A percentile compares a stretch with the other conserved stretches of the same genome.
Conservation (phyloP, 2,113 vertebrate species). For the Cinclus mexicanus region DNA sequence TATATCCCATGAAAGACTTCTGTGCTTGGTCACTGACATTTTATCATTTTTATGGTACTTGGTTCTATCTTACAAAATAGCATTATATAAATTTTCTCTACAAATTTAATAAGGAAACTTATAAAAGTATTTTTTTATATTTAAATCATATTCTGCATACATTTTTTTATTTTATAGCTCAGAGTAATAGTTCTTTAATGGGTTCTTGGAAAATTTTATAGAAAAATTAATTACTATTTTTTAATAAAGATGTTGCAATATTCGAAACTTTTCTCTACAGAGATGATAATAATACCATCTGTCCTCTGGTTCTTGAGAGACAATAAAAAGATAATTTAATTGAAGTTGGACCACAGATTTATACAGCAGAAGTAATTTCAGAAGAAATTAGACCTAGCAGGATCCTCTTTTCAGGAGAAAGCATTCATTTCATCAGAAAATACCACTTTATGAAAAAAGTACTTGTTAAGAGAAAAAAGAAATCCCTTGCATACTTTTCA, state of each 20-base stretch:
- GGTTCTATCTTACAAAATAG: neutral
- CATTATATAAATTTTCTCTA: neutral
- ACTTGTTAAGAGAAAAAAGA: neutral
- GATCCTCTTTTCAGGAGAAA: constrained; percentile 6
- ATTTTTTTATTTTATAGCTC: neutral
- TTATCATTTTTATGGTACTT: neutral
- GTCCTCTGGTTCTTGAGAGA: neutral
- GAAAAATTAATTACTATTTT: neutral
- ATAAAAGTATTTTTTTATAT: neutral
- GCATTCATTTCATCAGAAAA: neutral
- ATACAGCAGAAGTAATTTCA: constrained; percentile 33
- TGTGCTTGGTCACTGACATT: neutral
- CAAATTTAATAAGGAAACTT: neutral
- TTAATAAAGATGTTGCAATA: neutral
- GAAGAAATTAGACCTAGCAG: constrained; percentile 35
- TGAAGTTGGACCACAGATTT: constrained; percentile 1
- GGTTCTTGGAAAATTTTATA: neutral
- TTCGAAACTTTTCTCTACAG: constrained; percentile 31
- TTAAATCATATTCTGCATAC: neutral
- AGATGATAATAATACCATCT: neutral
- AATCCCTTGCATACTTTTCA: neutral
- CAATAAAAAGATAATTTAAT: constrained; percentile 48
- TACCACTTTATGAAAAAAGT: neutral
- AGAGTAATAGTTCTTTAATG: neutral
- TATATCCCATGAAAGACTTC: neutral